Evolutionary conservation across 2,888 invertebrate species (phyloP).

Genomic region (Rutpela maculata): DNA sequence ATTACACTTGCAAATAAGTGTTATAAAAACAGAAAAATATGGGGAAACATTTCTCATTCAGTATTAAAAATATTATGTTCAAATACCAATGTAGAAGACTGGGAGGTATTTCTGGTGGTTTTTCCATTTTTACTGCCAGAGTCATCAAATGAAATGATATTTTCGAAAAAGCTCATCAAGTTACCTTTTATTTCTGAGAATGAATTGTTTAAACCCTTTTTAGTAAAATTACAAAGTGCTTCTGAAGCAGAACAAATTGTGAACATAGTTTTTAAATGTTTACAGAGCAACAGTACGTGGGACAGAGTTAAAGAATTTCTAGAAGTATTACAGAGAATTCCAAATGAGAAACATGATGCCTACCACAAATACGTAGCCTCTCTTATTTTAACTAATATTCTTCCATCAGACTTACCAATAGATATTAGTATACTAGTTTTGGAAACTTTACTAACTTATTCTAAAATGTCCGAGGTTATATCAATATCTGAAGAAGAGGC

Average conservation of each 20-base stretch:
- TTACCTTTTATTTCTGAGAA: slow-evolving; percentile 73
- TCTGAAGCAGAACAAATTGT: slow-evolving; percentile 53
- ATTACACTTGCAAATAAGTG: slow-evolving; percentile 76
- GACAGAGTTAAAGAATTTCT: slow-evolving; percentile 54
- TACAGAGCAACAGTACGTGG: slow-evolving; percentile 51
- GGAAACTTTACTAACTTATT: slow-evolving; percentile 73
- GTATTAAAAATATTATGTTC: slow-evolving; percentile 60
- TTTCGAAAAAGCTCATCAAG: slow-evolving; percentile 73
- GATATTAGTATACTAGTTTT: slow-evolving; percentile 72
- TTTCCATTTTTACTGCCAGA: slow-evolving; percentile 80
- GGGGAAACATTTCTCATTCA: slow-evolving; percentile 70
- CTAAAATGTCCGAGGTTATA: slow-evolving; percentile 69
- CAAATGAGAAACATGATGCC: slow-evolving; percentile 51
- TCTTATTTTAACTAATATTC: slow-evolving; percentile 73
- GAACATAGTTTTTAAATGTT: slow-evolving; percentile 52
- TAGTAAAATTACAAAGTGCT: slow-evolving; percentile 40
- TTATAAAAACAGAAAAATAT: slow-evolving; percentile 66
- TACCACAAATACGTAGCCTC: slow-evolving; percentile 68
- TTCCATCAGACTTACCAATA: slow-evolving; percentile 71
- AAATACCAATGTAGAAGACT: slow-evolving; percentile 72
- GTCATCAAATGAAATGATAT: slow-evolving; percentile 70
- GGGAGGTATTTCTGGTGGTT: slow-evolving; percentile 77
- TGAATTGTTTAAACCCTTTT: slow-evolving; percentile 53
- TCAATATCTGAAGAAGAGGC: slow-evolving; percentile 15
- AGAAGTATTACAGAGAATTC: slow-evolving; percentile 53